These are phyloP conservation scores for Cydia strobilella DNA, from an alignment of 1,140 invertebrate genomes.

Conservation along the genomic window DNA sequence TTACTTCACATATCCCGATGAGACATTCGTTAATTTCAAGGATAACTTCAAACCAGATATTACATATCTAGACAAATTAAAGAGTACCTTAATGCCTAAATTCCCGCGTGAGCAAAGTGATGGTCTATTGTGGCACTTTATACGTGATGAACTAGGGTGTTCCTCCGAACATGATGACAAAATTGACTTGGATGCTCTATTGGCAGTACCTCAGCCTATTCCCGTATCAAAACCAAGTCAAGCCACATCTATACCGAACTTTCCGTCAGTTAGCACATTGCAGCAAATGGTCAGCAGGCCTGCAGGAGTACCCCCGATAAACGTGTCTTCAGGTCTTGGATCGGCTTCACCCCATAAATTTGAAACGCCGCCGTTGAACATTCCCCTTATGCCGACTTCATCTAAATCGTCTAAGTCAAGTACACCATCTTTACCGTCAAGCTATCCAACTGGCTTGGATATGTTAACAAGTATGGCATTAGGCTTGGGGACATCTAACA, in stretches of 20 bases:
- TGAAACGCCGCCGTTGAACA: constrained; percentile 74
- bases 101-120: constrained; percentile 85
- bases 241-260: constrained; percentile 66
- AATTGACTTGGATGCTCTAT: constrained; percentile 75
- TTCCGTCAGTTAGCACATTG: constrained; percentile 76
- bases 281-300: constrained; percentile 78
- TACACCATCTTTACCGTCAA: constrained; percentile 54
- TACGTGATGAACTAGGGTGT: constrained; percentile 80
- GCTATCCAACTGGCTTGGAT: constrained; percentile 75
- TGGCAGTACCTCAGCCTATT: constrained; percentile 80
- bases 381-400: constrained; percentile 71
- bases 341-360: constrained; percentile 75
- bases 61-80: constrained; percentile 90
- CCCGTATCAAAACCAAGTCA: constrained; percentile 73
- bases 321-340: constrained; percentile 71
- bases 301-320: constrained; percentile 73
- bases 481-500: constrained; percentile 69
- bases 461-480: constrained; percentile 79
- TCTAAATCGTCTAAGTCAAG: constrained; percentile 73
- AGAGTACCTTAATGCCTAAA: constrained; percentile 83
- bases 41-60: constrained; percentile 87
- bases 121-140: constrained; percentile 83
- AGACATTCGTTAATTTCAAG: constrained; percentile 89
- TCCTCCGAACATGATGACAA: constrained; percentile 80
- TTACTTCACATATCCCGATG: constrained; percentile 85